phyloP scores from a whole-genome alignment of 2,888 invertebrate genomes.

The Pristionchus maxplancki region DNA sequence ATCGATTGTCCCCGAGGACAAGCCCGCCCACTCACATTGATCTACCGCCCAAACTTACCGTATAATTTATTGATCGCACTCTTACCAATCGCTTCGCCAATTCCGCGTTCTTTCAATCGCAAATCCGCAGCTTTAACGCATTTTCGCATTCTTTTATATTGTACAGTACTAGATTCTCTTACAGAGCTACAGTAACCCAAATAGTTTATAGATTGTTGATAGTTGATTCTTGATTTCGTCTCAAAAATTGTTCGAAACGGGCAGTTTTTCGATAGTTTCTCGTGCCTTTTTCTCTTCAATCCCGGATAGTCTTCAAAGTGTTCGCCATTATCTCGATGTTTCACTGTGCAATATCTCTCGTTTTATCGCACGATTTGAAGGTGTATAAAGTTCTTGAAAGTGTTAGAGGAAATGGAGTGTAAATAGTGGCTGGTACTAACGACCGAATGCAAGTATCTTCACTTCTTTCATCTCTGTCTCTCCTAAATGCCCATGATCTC shows the following conservation, averaged over 20 bases:
- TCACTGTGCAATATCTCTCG: constrained; percentile 6
- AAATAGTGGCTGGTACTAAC: constrained; percentile 27
- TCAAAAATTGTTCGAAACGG: constrained; percentile 2
- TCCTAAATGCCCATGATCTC: background rate
- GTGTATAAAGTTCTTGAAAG: constrained; percentile 29
- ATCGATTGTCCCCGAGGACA: constrained; percentile 23
- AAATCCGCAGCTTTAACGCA: constrained; percentile 10
- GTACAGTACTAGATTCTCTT: constrained; percentile 14
- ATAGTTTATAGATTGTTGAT: background rate
- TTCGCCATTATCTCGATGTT: background rate
- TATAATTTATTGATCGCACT: constrained; percentile 29
- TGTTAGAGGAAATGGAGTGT: background rate
- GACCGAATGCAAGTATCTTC: constrained; percentile 15
- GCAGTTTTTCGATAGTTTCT: background rate
- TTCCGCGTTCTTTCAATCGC: constrained; percentile 27
- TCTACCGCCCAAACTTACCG: constrained; percentile 19
- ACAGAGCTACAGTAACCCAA: background rate
- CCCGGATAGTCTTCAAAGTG: background rate
- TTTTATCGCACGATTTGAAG: background rate
- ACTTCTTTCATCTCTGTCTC: background rate
- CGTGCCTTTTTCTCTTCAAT: background rate
- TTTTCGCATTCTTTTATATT: background rate
- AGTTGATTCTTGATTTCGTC: constrained; percentile 11
- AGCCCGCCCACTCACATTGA: background rate
- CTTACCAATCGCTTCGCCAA: background rate